Percentiles rank a stretch among this genome's conserved stretches.
phyloP scores from a whole-genome alignment of 2,113 vertebrate genomes.

The Danionella cerebrum region DNA sequence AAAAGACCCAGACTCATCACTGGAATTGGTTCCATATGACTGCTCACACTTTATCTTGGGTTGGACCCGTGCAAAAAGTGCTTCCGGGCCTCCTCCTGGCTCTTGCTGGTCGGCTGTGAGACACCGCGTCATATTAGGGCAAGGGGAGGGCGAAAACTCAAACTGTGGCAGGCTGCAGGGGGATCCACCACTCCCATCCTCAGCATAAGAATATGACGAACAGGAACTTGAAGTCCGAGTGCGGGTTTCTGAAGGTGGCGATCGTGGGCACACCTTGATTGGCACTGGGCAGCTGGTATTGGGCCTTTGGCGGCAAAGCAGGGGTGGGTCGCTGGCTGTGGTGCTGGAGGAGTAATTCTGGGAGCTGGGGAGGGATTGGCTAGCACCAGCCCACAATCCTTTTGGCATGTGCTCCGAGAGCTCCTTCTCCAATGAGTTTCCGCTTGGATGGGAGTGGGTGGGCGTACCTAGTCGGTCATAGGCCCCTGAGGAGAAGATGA shows the following conservation, averaged over 20 bases:
- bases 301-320: constrained; percentile 81
- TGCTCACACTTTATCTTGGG: constrained; percentile 99
- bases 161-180: constrained; percentile 96
- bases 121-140: constrained; percentile 86
- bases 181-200: constrained; percentile 91
- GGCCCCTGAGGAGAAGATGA: constrained; percentile 92
- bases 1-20: constrained; percentile 96
- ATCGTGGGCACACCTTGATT: constrained; percentile 97
- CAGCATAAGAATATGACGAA: constrained; percentile 94
- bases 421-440: constrained; percentile 89
- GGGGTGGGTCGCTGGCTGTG: constrained; percentile 58
- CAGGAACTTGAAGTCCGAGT: constrained; percentile 97
- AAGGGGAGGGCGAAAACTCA: constrained; percentile 95
- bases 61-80: constrained; percentile 78
- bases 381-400: constrained; percentile 81
- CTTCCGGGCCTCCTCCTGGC: constrained; percentile 73
- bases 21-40: constrained; percentile 98
- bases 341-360: constrained; percentile 79
- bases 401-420: constrained; percentile 86
- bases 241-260: constrained; percentile 89
- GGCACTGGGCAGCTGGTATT: constrained; percentile 99
- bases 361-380: constrained; percentile 87
- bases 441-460: constrained; percentile 84
- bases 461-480: constrained; percentile 84
- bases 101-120: constrained; percentile 84